Evolutionary conservation across 92 coral and sea anemone species (phyloP).

Genomic region (Heteractis magnifica): DNA sequence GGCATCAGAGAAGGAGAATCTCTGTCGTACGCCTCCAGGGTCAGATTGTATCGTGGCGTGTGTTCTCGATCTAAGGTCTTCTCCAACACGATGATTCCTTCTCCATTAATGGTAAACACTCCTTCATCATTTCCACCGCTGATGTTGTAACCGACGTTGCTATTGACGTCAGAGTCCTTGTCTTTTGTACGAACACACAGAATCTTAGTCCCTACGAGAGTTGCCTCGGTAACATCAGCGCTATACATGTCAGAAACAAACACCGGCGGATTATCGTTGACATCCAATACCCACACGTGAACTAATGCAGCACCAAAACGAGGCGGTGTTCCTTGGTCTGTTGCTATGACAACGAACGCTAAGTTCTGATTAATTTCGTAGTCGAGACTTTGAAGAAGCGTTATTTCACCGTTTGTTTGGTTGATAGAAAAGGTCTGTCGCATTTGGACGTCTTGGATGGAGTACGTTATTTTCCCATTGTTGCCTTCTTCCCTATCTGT

Average conservation of each 20-base stretch:
- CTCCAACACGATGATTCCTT: conserved; percentile 35
- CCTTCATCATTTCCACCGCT: conserved; percentile 13
- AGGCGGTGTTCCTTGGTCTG: conserved; percentile 39
- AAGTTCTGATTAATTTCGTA: conserved; percentile 33
- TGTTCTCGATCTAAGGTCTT: conserved; percentile 49
- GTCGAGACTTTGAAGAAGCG: neutral
- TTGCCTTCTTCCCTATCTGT: conserved; percentile 25
- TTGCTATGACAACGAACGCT: conserved; percentile 30
- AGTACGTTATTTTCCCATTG: conserved; percentile 23
- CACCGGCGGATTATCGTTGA: conserved; percentile 51
- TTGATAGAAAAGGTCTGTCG: conserved; percentile 25
- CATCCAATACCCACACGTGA: conserved; percentile 21
- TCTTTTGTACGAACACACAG: conserved; percentile 23
- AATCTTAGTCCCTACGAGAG: conserved; percentile 16
- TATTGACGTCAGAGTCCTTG: conserved; percentile 16
- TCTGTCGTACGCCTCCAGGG: conserved; percentile 19
- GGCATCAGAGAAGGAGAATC: conserved; percentile 17
- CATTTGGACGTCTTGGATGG: conserved; percentile 30
- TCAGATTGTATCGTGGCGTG: conserved; percentile 10
- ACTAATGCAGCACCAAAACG: conserved; percentile 31
- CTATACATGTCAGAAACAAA: conserved; percentile 14
- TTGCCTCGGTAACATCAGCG: conserved; percentile 11
- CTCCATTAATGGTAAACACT: conserved; percentile 1
- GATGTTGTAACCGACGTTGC: conserved; percentile 20
- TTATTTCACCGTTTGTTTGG: conserved; percentile 30